Conservation (phyloP, 2,888 invertebrate species). For the Lasius platythorax region DNA sequence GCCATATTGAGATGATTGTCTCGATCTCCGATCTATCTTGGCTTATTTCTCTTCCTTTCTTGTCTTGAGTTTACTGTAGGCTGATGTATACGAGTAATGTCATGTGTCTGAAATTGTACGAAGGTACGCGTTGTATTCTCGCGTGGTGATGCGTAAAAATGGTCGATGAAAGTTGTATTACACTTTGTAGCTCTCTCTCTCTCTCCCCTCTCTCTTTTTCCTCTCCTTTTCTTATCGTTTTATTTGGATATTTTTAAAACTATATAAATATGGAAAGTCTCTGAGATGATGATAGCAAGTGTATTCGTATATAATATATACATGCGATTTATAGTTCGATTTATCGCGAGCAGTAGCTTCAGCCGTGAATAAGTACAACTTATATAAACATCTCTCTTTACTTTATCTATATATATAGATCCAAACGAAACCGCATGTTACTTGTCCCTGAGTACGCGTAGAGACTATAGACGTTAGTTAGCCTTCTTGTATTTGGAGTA, state of each 20-base stretch:
- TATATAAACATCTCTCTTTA: slow-evolving; percentile 8
- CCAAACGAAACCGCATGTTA: slow-evolving; percentile 64
- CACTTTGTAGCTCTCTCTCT: slow-evolving; percentile 38
- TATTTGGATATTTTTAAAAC: not conserved
- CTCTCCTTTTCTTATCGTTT: not conserved
- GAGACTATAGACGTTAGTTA: slow-evolving; percentile 81
- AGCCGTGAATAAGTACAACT: not conserved
- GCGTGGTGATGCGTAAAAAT: slow-evolving; percentile 52
- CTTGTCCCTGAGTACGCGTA: slow-evolving; percentile 73
- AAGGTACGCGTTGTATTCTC: slow-evolving; percentile 54
- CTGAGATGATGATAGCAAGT: not conserved
- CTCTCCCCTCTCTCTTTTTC: not conserved
- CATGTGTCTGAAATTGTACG: slow-evolving; percentile 62
- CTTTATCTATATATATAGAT: slow-evolving; percentile 40
- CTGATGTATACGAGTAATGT: slow-evolving; percentile 58
- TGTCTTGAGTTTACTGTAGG: slow-evolving; percentile 58
- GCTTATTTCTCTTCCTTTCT: slow-evolving; percentile 62
- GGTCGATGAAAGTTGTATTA: slow-evolving; percentile 62
- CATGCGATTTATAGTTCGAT: slow-evolving; percentile 1
- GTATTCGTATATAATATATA: not conserved
- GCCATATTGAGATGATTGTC: slow-evolving; percentile 25
- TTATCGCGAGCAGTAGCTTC: slow-evolving; percentile 14
- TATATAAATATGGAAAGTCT: not conserved
- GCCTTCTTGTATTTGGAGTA: slow-evolving; percentile 85
- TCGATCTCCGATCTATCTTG: slow-evolving; percentile 61